These are phyloP conservation scores for Falco concolor DNA, from an alignment of 2,797 vertebrate genomes.

Conservation along the genomic window DNA sequence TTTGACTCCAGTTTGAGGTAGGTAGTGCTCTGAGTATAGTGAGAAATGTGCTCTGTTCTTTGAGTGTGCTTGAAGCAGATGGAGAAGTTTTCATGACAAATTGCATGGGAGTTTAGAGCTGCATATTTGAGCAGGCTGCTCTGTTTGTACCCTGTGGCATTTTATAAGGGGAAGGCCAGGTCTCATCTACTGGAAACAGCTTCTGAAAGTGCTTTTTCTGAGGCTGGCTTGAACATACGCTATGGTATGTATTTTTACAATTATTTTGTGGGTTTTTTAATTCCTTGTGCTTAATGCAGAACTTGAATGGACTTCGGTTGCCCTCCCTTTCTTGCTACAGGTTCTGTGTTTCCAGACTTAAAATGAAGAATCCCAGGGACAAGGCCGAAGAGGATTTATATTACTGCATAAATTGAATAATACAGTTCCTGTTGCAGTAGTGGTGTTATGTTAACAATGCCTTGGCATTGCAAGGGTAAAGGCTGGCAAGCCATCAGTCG, in stretches of 20 bases:
- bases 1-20: neutral
- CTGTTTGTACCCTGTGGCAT: constrained; percentile 3
- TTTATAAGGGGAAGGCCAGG: constrained; percentile 11
- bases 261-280: neutral
- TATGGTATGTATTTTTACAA: neutral
- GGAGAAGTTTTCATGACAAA: neutral
- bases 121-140: neutral
- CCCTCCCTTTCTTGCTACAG: neutral
- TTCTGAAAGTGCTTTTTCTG: neutral
- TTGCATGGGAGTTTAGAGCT: neutral
- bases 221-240: neutral
- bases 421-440: rapidly evolving
- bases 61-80: neutral
- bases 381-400: neutral
- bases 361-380: neutral
- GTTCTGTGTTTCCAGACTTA: neutral
- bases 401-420: neutral
- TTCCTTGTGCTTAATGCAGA: neutral
- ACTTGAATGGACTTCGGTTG: neutral
- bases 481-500: rapidly evolving
- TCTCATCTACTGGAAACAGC: constrained; percentile 2
- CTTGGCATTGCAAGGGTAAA: rapidly evolving
- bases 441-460: neutral
- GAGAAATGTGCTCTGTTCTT: neutral
- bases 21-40: neutral